phyloP scores from a whole-genome alignment of 1,140 invertebrate species.

The Lepidurus packardi region DNA sequence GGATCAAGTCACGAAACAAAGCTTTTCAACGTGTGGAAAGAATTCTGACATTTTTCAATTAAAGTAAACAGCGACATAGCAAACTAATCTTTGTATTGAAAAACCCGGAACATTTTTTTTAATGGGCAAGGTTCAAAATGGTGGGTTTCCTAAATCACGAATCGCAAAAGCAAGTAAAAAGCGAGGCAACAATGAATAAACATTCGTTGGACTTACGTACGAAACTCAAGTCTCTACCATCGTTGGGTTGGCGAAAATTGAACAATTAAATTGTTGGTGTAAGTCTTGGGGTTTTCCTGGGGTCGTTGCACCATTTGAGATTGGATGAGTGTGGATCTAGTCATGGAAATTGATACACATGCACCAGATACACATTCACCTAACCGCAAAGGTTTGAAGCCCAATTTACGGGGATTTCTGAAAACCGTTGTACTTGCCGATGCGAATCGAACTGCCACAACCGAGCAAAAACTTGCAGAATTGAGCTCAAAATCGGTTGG shows the following conservation, averaged over 20 bases:
- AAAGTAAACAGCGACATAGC: too few relatives aligned
- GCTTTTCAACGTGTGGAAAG: neutral
- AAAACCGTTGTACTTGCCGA: neutral
- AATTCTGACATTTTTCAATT: too few relatives aligned
- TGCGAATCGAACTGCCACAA: constrained; percentile 8
- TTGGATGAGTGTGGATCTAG: constrained; percentile 49
- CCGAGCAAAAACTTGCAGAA: neutral
- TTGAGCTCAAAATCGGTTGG: neutral
- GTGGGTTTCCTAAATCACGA: too few relatives aligned
- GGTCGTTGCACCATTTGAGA: constrained; percentile 13
- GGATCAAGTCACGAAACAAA: neutral
- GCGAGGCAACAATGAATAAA: neutral
- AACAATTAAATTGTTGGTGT: too few relatives aligned
- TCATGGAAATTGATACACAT: constrained; percentile 45
- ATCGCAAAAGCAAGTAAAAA: neutral
- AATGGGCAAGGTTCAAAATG: too few relatives aligned
- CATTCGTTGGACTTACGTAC: neutral
- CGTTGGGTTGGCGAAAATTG: neutral
- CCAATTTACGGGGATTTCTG: neutral
- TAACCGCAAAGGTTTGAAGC: constrained; percentile 40
- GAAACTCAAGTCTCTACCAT: neutral
- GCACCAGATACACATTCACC: constrained; percentile 48
- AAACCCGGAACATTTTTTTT: too few relatives aligned
- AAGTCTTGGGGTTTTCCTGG: too few relatives aligned
- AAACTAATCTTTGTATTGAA: too few relatives aligned